A percentile compares a stretch with the other conserved stretches of the same genome.
phyloP scores from a whole-genome alignment of 2,797 vertebrate genomes.

The Helicolenus hilgendorfi region DNA sequence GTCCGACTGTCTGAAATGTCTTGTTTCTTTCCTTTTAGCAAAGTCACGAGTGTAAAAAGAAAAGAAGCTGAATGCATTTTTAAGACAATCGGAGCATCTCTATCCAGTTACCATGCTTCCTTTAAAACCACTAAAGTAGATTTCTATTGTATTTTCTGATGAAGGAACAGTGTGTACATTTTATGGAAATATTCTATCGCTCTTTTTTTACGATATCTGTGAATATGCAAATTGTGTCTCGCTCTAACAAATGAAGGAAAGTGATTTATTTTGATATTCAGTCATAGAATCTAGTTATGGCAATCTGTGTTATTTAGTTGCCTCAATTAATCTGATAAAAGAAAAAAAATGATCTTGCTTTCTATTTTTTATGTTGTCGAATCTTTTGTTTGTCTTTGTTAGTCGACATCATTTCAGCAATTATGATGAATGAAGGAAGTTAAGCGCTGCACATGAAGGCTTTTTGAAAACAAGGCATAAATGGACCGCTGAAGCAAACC shows the following conservation, averaged over 20 bases:
- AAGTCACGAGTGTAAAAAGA: background rate
- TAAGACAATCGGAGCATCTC: background rate
- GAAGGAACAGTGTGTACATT: slow-evolving; percentile 58
- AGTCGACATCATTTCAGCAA: slow-evolving; percentile 32
- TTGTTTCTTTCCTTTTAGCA: background rate
- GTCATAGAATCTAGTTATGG: slow-evolving; percentile 27
- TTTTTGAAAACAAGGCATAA: slow-evolving; percentile 1
- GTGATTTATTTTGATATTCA: slow-evolving; percentile 67
- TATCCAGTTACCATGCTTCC: background rate
- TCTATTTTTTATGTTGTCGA: slow-evolving; percentile 16
- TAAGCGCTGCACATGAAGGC: slow-evolving; percentile 45
- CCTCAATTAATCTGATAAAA: slow-evolving; percentile 9
- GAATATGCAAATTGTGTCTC: slow-evolving; percentile 40
- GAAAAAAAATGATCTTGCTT: background rate
- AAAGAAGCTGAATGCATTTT: background rate
- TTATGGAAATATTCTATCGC: slow-evolving; percentile 25
- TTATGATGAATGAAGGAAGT: slow-evolving; percentile 77
- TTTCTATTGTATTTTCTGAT: slow-evolving; percentile 35
- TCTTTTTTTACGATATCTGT: slow-evolving; percentile 42
- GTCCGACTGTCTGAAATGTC: background rate
- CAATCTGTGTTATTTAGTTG: slow-evolving; percentile 25
- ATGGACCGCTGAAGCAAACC: slow-evolving; percentile 16
- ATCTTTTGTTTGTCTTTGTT: slow-evolving; percentile 16
- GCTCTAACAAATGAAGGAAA: slow-evolving; percentile 73
- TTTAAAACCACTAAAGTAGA: slow-evolving; percentile 36